Base-by-base conservation (phyloP, 2,113 vertebrate genomes). In the Pithys albifrons region DNA sequence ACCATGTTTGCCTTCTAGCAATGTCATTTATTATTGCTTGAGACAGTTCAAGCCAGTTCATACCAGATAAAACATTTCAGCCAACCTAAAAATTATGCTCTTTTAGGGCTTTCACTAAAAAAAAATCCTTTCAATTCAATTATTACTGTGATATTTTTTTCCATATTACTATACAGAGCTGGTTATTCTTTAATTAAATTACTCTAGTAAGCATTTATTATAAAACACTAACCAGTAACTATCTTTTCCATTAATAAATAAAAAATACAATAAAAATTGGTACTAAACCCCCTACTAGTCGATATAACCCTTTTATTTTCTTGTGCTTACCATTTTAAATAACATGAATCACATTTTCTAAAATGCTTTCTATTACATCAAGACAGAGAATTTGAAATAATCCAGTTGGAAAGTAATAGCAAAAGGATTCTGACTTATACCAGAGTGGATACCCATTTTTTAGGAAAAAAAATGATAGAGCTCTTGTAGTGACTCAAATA, bases 401-500 rank as follows among this genome's bases (percentile, higher is more conserved):
- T 24, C 35, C 45, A 57, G 84, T 90, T 83, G 29, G 69, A 91
- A 94, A 93, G 61, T 18, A 81, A 28, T 12, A 75, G 74, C 76
- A 91, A 91, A 96, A 89, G 75, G 51, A 77, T 86, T 92, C 79
- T 96, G 35, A 93, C 84, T 92, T 71, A 66, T 88, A 43, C 66
- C 69, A 87, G 91, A 96, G 82, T 24, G 24, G 88, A 88, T 96
- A 93, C 81, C 95, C 94, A 94, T 97, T 97, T 95, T 92, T 85
- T 82, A 92, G 73, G 81, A 93, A 88, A 95, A 79, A 95, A 52
- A 97, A 93, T 88, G 55, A 95, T 43, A 96, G 67, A 91, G 81
- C 37, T 93, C 61, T 92, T 97, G 88, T 89, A 95, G 92, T 94
- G 85, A 96, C 90, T 93, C 92, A 95, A 97, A 95, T 66, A 92